A percentile compares a stretch with the other conserved stretches of the same genome.
Conservation (phyloP, 1,140 invertebrate species). For the Pachypeltis micranthus region DNA sequence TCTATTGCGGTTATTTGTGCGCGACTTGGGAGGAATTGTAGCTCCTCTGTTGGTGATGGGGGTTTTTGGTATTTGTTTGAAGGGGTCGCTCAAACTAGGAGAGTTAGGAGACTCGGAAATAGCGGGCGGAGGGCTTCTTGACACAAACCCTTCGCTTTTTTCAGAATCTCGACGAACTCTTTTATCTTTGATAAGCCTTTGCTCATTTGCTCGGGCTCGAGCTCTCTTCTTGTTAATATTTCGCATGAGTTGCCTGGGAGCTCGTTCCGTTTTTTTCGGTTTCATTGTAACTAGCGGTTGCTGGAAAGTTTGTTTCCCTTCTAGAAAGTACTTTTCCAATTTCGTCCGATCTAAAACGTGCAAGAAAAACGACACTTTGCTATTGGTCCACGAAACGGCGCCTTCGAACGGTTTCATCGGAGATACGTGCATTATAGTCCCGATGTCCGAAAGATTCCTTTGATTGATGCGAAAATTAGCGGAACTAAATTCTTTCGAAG, state of each 20-base stretch:
- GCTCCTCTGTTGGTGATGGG: background rate
- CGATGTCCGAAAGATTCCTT: constrained; percentile 80
- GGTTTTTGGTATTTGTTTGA: background rate
- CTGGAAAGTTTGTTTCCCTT: constrained; percentile 34
- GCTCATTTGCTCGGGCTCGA: constrained; percentile 36
- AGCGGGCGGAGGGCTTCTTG: background rate
- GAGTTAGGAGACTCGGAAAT: background rate
- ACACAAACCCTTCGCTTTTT: background rate
- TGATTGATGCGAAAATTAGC: constrained; percentile 97
- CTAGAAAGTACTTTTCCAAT: constrained; percentile 90
- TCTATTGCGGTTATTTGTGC: background rate
- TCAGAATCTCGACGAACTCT: background rate
- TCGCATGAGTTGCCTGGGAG: constrained; percentile 31
- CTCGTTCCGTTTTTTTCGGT: constrained; percentile 37
- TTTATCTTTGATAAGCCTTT: constrained; percentile 34
- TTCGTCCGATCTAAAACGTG: constrained; percentile 93
- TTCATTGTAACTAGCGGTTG: constrained; percentile 38
- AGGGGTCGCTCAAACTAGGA: background rate
- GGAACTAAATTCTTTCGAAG: constrained; percentile 97
- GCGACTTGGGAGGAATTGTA: background rate
- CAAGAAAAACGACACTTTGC: constrained; percentile 94
- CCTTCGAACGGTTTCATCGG: constrained; percentile 88
- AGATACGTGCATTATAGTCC: constrained; percentile 95
- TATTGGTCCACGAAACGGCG: constrained; percentile 96
- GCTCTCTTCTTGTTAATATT: constrained; percentile 33